These are phyloP conservation scores for Mellivora capensis DNA, from an alignment of 2,113 vertebrate species.

Conservation along the genomic window DNA sequence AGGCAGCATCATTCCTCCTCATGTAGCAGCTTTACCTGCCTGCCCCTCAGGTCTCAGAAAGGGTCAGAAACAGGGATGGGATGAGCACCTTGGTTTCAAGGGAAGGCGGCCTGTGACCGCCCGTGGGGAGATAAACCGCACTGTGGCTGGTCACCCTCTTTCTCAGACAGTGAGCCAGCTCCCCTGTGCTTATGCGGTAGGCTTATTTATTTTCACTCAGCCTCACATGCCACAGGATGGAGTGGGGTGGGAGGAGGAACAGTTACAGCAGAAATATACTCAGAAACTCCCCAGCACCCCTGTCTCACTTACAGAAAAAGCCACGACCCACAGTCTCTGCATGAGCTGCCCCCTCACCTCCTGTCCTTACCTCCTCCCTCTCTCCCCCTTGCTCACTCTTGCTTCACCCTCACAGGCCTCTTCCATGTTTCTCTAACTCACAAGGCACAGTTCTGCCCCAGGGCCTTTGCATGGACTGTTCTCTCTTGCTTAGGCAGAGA, in stretches of 20 bases:
- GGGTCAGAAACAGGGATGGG: neutral
- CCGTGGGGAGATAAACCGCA: neutral
- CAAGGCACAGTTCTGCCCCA: neutral
- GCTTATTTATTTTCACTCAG: conserved; percentile 24
- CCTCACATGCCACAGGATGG: conserved; percentile 32
- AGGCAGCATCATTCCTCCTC: neutral
- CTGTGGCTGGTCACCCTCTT: neutral
- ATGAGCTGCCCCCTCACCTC: neutral
- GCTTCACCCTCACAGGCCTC: neutral
- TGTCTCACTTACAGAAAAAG: conserved; percentile 17
- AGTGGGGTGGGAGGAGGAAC: neutral
- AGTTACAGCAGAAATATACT: neutral
- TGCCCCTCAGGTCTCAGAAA: neutral
- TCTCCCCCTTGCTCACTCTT: neutral
- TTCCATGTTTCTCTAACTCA: neutral
- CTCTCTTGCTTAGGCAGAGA: neutral
- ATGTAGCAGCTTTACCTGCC: neutral
- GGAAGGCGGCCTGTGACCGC: fast-evolving
- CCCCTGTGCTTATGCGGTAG: neutral
- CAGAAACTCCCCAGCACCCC: neutral
- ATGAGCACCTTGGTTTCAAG: neutral
- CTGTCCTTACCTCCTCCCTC: neutral
- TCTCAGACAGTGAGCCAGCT: neutral
- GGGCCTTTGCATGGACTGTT: neutral
- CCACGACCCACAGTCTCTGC: neutral